Base-by-base conservation (phyloP, 2,113 vertebrate genomes). In the Phylloscopus trochilus region DNA sequence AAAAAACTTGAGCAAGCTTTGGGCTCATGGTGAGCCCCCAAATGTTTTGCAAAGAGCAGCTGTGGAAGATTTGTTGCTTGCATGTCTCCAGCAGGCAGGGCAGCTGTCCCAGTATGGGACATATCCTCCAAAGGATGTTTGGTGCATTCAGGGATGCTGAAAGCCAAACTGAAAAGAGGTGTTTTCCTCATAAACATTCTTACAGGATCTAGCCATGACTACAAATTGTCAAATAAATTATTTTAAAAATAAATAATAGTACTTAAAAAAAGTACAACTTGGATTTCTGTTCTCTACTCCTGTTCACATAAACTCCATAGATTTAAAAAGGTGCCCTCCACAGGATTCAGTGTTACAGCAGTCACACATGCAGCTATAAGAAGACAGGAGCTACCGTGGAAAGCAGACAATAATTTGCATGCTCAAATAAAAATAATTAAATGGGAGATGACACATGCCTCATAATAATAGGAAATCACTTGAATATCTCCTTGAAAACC, bases 391-490 rank as follows among this genome's bases (percentile, higher is more conserved):
- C 44, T 81, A 91, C 58, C 7, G 3, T 2, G 18, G 53, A 84
- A 78, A 68, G 22, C 17, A 90, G 33, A 95, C 77, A 88, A 74
- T 47, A 83, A 43, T 87, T 96, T 95, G 76, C 46, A 13, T 91
- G 58, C 70, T 96, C 81, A 97, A 95, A 96, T 47, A 95, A 95
- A 97, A 97, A 96, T 83, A 97, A 96, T 95, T 56, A 68, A 85
- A 56, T 39, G 28, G 41, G 94, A 97, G 64, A 72, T 66, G 67
- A 89, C 49, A 77, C 87, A 85, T 81, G 74, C 64, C 80, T 74
- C 81, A 83, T 83, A 95, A 95, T 81, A 96, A 77, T 6, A 62
- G 51, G 77, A 97, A 96, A 96, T 87, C 82, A 97, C 93, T 79
- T 52, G 90, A 96, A 97, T 81, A 95, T 62, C 63, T 96, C 93